A percentile compares a stretch with the other conserved stretches of the same genome.
These are phyloP conservation scores for Megalops atlanticus DNA, from an alignment of 2,113 vertebrate genomes.

Conservation along the genomic window DNA sequence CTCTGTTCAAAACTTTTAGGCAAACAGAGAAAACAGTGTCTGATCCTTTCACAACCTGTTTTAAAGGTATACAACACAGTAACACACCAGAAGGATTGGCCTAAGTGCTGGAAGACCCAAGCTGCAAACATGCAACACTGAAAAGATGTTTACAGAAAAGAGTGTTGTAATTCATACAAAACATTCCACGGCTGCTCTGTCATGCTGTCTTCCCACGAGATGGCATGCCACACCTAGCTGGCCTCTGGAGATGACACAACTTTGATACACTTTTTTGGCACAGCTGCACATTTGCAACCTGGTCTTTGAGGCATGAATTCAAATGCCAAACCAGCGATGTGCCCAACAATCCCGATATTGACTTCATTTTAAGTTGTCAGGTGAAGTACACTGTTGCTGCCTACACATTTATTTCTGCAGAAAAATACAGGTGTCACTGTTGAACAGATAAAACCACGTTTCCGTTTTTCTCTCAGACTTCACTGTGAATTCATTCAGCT, in stretches of 20 bases:
- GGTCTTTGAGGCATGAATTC: background rate
- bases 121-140: background rate
- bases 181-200: background rate
- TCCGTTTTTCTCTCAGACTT: background rate
- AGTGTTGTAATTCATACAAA: background rate
- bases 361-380: background rate
- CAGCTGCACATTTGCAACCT: background rate
- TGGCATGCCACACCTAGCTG: background rate
- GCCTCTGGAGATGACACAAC: background rate
- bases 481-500: background rate
- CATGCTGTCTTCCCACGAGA: background rate
- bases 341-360: background rate
- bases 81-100: background rate
- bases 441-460: background rate
- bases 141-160: background rate
- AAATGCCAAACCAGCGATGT: background rate
- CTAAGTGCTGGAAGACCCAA: background rate
- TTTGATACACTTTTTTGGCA: constrained; percentile 1
- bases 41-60: constrained; percentile 29
- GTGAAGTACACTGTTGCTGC: background rate
- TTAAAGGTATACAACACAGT: constrained; percentile 11
- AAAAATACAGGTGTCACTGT: background rate
- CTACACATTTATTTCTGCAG: background rate
- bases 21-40: background rate
- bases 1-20: no score